Conservation (phyloP, 1,140 invertebrate genomes). For the Euglossa dilemma region DNA sequence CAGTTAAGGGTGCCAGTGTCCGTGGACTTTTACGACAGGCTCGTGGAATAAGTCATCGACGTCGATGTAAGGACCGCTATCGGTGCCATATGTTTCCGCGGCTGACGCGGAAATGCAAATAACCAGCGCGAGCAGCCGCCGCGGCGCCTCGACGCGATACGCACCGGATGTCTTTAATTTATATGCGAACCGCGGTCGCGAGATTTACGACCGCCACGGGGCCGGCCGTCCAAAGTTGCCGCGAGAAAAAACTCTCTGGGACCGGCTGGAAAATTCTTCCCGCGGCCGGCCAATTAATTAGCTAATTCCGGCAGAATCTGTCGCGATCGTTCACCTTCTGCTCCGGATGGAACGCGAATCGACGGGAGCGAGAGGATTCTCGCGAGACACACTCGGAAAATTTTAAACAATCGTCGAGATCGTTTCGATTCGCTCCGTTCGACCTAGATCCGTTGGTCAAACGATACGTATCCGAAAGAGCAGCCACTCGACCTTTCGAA, state of each 20-base stretch:
- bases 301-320: neutral
- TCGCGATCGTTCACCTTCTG: too few species aligned
- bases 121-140: neutral
- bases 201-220: slow-evolving; percentile 41
- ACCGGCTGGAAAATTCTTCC: slow-evolving; percentile 18
- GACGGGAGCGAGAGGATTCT: neutral
- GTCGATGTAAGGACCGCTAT: slow-evolving; percentile 53
- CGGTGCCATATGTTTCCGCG: slow-evolving; percentile 51
- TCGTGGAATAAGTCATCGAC: slow-evolving; percentile 24
- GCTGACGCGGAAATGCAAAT: slow-evolving; percentile 52
- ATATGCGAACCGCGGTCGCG: slow-evolving; percentile 38
- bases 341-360: neutral
- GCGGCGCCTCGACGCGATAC: slow-evolving; percentile 45
- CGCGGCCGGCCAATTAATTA: slow-evolving; percentile 5
- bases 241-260: slow-evolving; percentile 21
- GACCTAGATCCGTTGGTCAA: neutral
- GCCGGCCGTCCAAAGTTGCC: slow-evolving; percentile 22
- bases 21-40: slow-evolving; percentile 16
- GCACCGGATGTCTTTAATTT: slow-evolving; percentile 51
- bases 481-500: neutral
- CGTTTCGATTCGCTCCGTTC: neutral
- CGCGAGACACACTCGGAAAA: neutral
- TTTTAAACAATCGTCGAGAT: neutral
- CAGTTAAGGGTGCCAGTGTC: neutral
- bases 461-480: neutral